Evolutionary conservation across 2,888 invertebrate genomes (phyloP).

Genomic region (Drosophila fungiperda): DNA sequence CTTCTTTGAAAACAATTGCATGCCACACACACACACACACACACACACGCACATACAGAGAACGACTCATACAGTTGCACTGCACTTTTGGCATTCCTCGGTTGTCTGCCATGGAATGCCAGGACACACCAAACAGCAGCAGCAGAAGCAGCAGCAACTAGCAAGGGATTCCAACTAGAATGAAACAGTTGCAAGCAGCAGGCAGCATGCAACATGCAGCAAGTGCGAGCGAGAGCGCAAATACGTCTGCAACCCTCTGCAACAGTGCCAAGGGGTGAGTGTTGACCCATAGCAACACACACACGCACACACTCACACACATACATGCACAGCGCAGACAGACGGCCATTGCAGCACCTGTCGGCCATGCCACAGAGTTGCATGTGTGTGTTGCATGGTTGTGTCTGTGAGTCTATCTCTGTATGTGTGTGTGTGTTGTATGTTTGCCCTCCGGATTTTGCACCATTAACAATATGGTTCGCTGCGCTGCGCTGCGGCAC

Average conservation of each 20-base stretch:
- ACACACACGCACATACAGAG: slow-evolving; percentile 22
- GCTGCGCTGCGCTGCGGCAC: slow-evolving; percentile 51
- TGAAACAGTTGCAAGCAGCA: slow-evolving; percentile 68
- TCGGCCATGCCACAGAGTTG: slow-evolving; percentile 69
- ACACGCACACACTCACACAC: slow-evolving; percentile 19
- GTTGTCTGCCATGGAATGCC: slow-evolving; percentile 67
- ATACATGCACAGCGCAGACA: slow-evolving; percentile 36
- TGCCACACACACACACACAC: slow-evolving; percentile 44
- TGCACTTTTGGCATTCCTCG: slow-evolving; percentile 79
- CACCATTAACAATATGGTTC: slow-evolving; percentile 79
- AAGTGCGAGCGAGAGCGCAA: slow-evolving; percentile 37
- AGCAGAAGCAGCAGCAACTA: slow-evolving; percentile 42
- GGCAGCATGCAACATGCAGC: neutral
- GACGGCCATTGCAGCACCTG: slow-evolving; percentile 81
- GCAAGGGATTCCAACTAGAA: slow-evolving; percentile 53
- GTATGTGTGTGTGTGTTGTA: slow-evolving; percentile 11
- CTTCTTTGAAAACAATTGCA: slow-evolving; percentile 80
- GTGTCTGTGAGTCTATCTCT: neutral
- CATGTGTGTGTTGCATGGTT: slow-evolving; percentile 4
- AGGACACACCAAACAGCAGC: slow-evolving; percentile 46
- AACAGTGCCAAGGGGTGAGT: slow-evolving; percentile 38
- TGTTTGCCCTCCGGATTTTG: slow-evolving; percentile 77
- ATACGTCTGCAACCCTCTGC: slow-evolving; percentile 56
- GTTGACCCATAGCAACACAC: slow-evolving; percentile 49
- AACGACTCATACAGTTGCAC: slow-evolving; percentile 30